A percentile compares a stretch with the other conserved stretches of the same genome.
Evolutionary conservation across 2,888 invertebrate genomes (phyloP).

Genomic region (Torymus auratus): DNA sequence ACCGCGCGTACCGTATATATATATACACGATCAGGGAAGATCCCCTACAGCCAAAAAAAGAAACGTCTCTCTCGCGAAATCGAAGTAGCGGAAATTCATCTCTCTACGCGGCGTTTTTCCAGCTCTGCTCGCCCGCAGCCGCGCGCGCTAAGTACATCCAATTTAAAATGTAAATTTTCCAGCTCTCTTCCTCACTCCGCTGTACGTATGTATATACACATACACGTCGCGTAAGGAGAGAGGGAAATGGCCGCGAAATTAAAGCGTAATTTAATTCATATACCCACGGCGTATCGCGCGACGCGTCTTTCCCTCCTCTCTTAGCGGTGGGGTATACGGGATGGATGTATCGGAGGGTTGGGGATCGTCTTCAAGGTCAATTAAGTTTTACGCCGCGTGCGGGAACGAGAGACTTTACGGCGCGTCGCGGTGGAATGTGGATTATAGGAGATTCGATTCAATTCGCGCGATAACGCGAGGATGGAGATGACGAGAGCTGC

Average conservation of each 20-base stretch:
- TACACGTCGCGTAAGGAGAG: not conserved
- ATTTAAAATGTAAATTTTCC: slow-evolving; percentile 48
- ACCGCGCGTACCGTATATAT: no score
- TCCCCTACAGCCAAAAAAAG: no score
- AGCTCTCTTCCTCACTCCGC: not conserved
- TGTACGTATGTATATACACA: not conserved
- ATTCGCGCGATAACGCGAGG: no score
- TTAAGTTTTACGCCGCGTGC: not conserved
- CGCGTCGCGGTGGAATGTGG: no score
- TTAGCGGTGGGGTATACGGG: slow-evolving; percentile 1
- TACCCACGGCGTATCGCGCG: slow-evolving; percentile 41
- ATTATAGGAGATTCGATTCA: no score
- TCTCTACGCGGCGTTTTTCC: slow-evolving; percentile 42
- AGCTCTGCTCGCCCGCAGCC: not conserved
- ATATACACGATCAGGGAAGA: no score
- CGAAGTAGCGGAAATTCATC: slow-evolving; percentile 36
- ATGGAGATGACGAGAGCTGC: no score
- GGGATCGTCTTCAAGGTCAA: slow-evolving; percentile 20
- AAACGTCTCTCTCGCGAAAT: not conserved
- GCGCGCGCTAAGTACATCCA: slow-evolving; percentile 40
- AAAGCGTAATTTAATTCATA: slow-evolving; percentile 75
- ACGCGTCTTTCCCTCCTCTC: slow-evolving; percentile 37
- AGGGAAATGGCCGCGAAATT: slow-evolving; percentile 73
- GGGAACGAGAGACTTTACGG: no score
- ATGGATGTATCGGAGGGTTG: slow-evolving; percentile 27